phyloP scores from a whole-genome alignment of 1,140 invertebrate species.

The Hesperophylax magnus region DNA sequence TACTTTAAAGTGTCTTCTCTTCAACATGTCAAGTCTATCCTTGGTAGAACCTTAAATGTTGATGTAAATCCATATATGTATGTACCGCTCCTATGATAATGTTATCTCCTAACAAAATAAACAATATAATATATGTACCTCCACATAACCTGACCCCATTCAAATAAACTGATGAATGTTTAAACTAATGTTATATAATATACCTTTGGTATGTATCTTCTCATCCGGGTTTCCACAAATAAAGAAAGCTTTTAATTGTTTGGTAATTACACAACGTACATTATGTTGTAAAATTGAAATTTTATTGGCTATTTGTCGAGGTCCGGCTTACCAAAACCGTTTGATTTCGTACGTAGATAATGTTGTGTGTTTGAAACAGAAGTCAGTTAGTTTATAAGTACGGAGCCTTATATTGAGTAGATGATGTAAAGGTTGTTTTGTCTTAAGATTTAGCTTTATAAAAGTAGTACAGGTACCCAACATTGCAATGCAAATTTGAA shows the following conservation, averaged over 20 bases:
- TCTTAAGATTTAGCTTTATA: slow-evolving; percentile 37
- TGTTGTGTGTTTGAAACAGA: slow-evolving; percentile 20
- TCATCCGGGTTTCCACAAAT: too few species aligned
- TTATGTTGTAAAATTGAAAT: too few species aligned
- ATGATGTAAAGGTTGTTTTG: slow-evolving; percentile 23
- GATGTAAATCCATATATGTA: not conserved
- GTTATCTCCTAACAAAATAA: too few species aligned
- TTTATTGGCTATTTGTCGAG: not conserved
- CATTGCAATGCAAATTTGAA: slow-evolving; percentile 20
- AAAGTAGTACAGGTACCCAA: slow-evolving; percentile 12
- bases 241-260: too few species aligned
- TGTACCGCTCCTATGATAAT: not conserved
- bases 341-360: not conserved
- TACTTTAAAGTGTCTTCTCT: slow-evolving; percentile 29
- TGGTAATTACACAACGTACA: too few species aligned
- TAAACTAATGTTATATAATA: too few species aligned
- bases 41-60: not conserved
- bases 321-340: slow-evolving; percentile 2
- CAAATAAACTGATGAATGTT: too few species aligned
- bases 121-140: too few species aligned
- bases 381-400: slow-evolving; percentile 22
- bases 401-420: slow-evolving; percentile 35
- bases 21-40: not conserved
- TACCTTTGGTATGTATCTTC: too few species aligned
- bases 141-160: too few species aligned